Evolutionary conservation across 2,888 invertebrate species (phyloP).

Genomic region (Kryphioiulus occultus): DNA sequence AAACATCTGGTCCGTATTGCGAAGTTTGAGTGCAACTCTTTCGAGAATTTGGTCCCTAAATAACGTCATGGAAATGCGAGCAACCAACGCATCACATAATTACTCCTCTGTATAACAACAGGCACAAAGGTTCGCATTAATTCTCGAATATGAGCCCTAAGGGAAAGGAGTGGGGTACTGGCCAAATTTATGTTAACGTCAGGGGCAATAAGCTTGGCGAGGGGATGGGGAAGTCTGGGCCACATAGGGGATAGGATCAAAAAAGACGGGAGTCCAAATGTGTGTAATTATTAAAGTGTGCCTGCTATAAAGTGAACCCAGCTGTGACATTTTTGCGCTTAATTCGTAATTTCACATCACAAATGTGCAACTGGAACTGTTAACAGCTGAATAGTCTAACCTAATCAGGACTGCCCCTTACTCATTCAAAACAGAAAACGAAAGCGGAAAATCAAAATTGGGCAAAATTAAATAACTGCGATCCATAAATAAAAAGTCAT

Average conservation of each 20-base stretch:
- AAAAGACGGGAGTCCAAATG: slow-evolving; percentile 13
- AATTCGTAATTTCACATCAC: slow-evolving; percentile 47
- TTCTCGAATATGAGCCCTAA: slow-evolving; percentile 30
- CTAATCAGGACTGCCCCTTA: slow-evolving; percentile 14
- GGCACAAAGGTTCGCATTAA: slow-evolving; percentile 10
- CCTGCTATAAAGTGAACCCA: slow-evolving; percentile 35
- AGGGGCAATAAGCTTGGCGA: neutral
- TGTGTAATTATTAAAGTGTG: slow-evolving; percentile 21
- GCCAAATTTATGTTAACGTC: neutral
- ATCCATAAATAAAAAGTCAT: neutral
- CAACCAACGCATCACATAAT: neutral
- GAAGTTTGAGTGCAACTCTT: neutral
- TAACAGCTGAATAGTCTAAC: neutral
- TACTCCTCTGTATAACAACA: neutral
- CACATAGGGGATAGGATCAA: neutral
- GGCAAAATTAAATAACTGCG: neutral
- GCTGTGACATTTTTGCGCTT: slow-evolving; percentile 46
- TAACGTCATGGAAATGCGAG: neutral
- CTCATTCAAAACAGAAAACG: neutral
- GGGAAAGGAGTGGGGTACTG: slow-evolving; percentile 22
- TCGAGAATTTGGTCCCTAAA: neutral
- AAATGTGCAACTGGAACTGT: neutral
- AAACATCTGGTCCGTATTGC: neutral
- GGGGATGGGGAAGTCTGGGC: neutral
- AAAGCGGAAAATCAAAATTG: neutral